A percentile compares a stretch with the other conserved stretches of the same genome.
These are phyloP conservation scores for Delichon dasypus DNA, from an alignment of 2,797 vertebrate genomes.

Conservation along the genomic window DNA sequence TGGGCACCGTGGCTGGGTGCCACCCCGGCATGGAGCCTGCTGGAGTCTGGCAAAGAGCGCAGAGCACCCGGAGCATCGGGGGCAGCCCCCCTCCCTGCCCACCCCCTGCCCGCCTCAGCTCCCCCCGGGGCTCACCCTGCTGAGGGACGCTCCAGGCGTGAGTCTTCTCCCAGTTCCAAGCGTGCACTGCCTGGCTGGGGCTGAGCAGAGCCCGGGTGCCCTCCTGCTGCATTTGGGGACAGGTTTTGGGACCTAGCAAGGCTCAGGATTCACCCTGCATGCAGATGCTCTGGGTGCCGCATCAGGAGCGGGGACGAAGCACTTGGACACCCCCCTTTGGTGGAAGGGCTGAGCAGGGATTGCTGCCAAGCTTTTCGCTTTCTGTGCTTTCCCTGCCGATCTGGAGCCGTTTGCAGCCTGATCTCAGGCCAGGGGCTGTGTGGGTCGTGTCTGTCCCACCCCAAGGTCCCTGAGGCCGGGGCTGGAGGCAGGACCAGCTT, in stretches of 20 bases:
- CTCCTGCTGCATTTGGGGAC: not conserved
- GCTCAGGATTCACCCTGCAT: rapidly evolving
- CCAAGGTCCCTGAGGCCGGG: rapidly evolving
- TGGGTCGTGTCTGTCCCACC: rapidly evolving
- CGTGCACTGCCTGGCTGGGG: rapidly evolving
- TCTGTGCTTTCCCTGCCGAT: not conserved
- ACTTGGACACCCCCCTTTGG: rapidly evolving
- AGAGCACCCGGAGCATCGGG: rapidly evolving
- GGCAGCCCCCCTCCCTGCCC: not conserved
- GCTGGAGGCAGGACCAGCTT: not conserved
- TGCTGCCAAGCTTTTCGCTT: rapidly evolving
- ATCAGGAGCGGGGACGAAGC: not conserved
- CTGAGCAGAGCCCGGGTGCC: rapidly evolving
- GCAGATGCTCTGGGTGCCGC: not conserved
- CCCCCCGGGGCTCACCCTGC: rapidly evolving
- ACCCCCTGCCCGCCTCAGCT: not conserved
- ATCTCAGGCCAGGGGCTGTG: not conserved
- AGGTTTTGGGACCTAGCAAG: not conserved
- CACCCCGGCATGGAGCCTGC: not conserved
- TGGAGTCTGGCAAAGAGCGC: not conserved
- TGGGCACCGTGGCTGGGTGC: not conserved
- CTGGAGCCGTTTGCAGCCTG: rapidly evolving
- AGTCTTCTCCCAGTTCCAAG: not conserved
- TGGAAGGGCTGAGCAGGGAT: not conserved
- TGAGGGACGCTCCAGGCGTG: not conserved